A percentile compares a stretch with the other conserved stretches of the same genome.
Evolutionary conservation across 2,113 vertebrate species (phyloP).

Genomic region (Pardalotus punctatus): DNA sequence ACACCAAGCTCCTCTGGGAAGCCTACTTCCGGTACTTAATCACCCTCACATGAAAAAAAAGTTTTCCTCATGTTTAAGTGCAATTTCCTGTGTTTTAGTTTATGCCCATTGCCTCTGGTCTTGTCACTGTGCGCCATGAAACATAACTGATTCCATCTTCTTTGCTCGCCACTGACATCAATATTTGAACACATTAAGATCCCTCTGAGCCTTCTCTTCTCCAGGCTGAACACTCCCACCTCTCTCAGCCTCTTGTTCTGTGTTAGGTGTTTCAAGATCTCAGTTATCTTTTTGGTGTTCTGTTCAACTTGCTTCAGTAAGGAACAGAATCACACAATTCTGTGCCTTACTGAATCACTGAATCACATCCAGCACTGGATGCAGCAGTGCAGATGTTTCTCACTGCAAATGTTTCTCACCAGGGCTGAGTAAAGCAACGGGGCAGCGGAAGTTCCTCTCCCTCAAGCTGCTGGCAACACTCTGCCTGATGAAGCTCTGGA

Average conservation of each 20-base stretch:
- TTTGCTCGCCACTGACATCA: neutral
- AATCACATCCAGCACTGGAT: neutral
- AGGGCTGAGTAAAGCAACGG: neutral
- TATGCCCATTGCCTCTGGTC: neutral
- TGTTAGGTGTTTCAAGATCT: neutral
- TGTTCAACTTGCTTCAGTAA: neutral
- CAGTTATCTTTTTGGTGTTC: neutral
- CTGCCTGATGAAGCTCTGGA: neutral
- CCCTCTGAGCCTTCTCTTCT: neutral
- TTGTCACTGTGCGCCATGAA: neutral
- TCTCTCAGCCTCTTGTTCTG: neutral
- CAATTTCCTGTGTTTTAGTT: neutral
- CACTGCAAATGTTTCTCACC: neutral
- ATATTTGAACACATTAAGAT: neutral
- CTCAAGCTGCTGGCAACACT: fast-evolving
- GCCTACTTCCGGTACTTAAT: neutral
- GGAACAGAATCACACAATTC: neutral
- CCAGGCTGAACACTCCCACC: neutral
- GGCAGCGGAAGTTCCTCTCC: neutral
- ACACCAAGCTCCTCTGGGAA: neutral
- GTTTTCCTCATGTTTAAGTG: neutral
- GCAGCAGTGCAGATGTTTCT: neutral
- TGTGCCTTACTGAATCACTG: neutral
- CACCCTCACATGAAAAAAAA: neutral
- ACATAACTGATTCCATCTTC: neutral